A percentile compares a stretch with the other conserved stretches of the same genome.
phyloP scores from a whole-genome alignment of 2,888 invertebrate species.

The Trilocha varians region DNA sequence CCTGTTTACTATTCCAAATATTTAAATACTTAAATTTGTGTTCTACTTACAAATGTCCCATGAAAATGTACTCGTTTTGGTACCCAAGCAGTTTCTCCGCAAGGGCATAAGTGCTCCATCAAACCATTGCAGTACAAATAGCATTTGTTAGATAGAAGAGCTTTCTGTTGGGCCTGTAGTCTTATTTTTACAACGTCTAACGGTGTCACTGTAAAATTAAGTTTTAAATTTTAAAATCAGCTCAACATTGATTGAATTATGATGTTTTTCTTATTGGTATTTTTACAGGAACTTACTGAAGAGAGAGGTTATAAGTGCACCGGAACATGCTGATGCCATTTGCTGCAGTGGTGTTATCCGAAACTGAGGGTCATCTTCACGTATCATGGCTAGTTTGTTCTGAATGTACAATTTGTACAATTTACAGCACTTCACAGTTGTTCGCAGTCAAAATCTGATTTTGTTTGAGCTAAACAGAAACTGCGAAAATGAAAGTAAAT shows the following conservation, averaged over 20 bases:
- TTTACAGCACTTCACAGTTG: too few relatives aligned
- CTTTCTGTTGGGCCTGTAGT: slow-evolving; percentile 94
- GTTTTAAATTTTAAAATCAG: neutral
- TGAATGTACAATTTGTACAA: too few relatives aligned
- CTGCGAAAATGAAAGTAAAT: too few relatives aligned
- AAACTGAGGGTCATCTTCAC: slow-evolving; percentile 82
- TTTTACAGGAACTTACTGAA: slow-evolving; percentile 76
- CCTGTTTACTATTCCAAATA: neutral
- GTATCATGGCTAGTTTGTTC: slow-evolving; percentile 63
- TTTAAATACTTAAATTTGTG: neutral
- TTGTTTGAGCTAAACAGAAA: too few relatives aligned
- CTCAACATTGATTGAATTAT: too few relatives aligned
- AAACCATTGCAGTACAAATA: slow-evolving; percentile 98
- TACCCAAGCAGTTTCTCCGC: slow-evolving; percentile 78
- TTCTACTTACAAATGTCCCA: slow-evolving; percentile 77
- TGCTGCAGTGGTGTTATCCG: slow-evolving; percentile 86
- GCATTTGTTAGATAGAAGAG: slow-evolving; percentile 86
- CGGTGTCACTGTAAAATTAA: slow-evolving; percentile 87
- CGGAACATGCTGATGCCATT: slow-evolving; percentile 89
- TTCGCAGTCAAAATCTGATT: too few relatives aligned
- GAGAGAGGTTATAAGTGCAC: slow-evolving; percentile 90
- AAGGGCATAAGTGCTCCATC: slow-evolving; percentile 97
- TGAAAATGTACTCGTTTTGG: slow-evolving; percentile 80
- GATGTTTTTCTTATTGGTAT: too few relatives aligned
- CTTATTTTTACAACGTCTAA: slow-evolving; percentile 99